Base-by-base conservation (phyloP, 2,888 invertebrate genomes). In the Phalera bucephala region DNA sequence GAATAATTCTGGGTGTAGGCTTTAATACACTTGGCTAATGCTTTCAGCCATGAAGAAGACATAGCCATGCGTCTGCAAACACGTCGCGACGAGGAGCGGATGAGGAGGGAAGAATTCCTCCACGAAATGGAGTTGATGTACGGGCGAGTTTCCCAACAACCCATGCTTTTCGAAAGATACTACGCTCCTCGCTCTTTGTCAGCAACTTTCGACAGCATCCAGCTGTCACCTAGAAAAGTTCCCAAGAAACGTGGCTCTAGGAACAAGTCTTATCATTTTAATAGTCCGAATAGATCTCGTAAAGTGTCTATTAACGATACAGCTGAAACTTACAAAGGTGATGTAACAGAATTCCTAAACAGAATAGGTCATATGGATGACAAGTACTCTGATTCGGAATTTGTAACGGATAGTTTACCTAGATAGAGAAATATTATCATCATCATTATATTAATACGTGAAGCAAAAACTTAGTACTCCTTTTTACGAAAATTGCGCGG, bases 91-190 rank as follows among this genome's bases (percentile, higher is more conserved):
- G 94, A 94, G 68, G 94, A 94, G 40, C 84, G 91, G 53, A 90
- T 94, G 69, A 86, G 93, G 42, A 91, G 91, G 10, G 93, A 94
- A 62, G 93, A 93, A 64, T 93, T 93, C 60, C 90, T 91, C 1
- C 90, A 93, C 43, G 92, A 93, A 58, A 94, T 94, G 94, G 93
- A 94, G 63, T 71, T 92, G 49, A 94, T 94, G 94, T 83, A 93
- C 46, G 92, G 93, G 12, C 86, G 94, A 49, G 94, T 94, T 0
- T 92, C 92, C 36, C 91, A 91, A 51, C 94, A 94, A 53, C 94
- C 94, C 0, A 92, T 94, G 57, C 88, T 94, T 3, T 94, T 94
- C 60, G 94, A 94, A 71, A 81, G 94, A 46, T 93, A 93, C 63
- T 93, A 93, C 27, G 92, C 93, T 40, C 93, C 93, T 0, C 58